phyloP scores from a whole-genome alignment of 2,888 invertebrate genomes.

The Parasteatoda lunata region DNA sequence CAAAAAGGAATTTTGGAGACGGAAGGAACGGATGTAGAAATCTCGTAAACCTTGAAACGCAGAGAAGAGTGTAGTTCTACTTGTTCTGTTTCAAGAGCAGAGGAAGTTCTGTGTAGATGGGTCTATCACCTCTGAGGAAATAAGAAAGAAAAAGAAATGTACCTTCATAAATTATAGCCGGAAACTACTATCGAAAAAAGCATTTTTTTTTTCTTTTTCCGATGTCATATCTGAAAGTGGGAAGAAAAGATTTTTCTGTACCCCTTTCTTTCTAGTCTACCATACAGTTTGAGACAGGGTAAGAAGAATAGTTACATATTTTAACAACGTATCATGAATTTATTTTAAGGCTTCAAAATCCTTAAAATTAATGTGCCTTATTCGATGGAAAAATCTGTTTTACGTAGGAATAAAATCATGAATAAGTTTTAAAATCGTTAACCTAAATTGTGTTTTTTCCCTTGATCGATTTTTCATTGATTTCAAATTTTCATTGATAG shows the following conservation, averaged over 20 bases:
- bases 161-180: conserved; percentile 63
- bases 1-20: background rate
- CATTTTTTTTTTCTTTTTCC: conserved; percentile 17
- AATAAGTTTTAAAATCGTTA: too few species aligned
- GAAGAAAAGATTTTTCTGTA: conserved; percentile 18
- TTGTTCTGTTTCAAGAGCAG: conserved; percentile 14
- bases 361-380: too few species aligned
- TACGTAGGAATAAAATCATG: too few species aligned
- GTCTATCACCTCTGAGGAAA: conserved; percentile 52
- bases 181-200: conserved; percentile 52
- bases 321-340: too few species aligned
- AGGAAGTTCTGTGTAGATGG: conserved; percentile 50
- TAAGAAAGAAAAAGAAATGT: conserved; percentile 40
- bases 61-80: conserved; percentile 24
- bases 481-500: too few species aligned
- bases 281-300: too few species aligned
- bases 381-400: too few species aligned
- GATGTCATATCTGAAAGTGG: conserved; percentile 46
- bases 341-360: too few species aligned
- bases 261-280: background rate
- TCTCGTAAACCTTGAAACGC: conserved; percentile 60
- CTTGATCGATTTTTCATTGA: too few species aligned
- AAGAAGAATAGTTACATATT: too few species aligned
- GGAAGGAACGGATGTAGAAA: conserved; percentile 39
- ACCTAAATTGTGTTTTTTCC: too few species aligned